phyloP scores from a whole-genome alignment of 2,797 vertebrate species.

The Tragelaphus oryx region DNA sequence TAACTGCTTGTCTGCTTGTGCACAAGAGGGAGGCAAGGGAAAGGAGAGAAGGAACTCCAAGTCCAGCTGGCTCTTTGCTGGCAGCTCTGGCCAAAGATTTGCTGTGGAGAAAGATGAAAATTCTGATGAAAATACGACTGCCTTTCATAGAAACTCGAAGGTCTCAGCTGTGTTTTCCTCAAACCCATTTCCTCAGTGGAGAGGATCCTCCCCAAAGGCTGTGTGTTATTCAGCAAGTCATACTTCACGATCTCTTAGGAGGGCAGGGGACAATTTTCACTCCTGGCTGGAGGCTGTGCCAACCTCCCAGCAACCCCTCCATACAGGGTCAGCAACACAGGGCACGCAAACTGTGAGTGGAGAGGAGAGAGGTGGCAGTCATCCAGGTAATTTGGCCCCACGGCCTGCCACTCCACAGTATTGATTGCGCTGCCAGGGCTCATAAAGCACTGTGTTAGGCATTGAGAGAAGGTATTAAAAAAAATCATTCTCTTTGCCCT shows the following conservation, averaged over 20 bases:
- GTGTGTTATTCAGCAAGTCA: neutral
- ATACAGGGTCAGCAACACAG: neutral
- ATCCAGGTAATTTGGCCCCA: constrained; percentile 38
- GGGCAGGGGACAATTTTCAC: neutral
- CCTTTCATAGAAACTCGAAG: neutral
- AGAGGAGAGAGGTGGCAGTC: constrained; percentile 11
- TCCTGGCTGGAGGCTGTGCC: constrained; percentile 30
- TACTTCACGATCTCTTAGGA: neutral
- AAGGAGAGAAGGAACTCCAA: constrained; percentile 12
- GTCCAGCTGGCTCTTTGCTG: neutral
- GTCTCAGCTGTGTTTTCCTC: constrained; percentile 48
- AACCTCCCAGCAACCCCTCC: neutral
- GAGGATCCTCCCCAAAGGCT: neutral
- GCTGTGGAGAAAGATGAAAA: neutral
- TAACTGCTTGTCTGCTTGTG: constrained; percentile 16
- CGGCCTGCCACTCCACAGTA: neutral
- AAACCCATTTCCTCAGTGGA: neutral
- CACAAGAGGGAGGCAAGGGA: constrained; percentile 68
- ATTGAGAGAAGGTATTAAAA: constrained; percentile 23
- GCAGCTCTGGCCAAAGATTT: constrained; percentile 1
- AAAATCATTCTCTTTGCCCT: constrained; percentile 22
- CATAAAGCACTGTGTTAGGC: constrained; percentile 32
- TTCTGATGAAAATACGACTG: neutral
- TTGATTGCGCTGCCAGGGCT: neutral
- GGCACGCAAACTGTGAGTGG: neutral